A percentile compares a stretch with the other conserved stretches of the same genome.
Evolutionary conservation across 2,888 invertebrate species (phyloP).

Genomic region (Oithona nana): DNA sequence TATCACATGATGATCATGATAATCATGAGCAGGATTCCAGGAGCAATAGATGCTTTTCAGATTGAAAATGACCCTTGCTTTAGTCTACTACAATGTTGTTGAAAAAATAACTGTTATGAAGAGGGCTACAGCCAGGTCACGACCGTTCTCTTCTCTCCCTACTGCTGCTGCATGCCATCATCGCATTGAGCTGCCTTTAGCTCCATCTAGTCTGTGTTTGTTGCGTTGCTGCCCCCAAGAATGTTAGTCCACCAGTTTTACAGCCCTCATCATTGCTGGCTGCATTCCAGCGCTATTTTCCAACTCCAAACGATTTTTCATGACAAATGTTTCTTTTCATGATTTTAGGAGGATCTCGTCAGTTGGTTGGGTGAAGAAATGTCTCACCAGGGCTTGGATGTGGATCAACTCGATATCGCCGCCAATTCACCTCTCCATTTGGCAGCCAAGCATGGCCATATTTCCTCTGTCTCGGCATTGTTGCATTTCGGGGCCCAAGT

Average conservation of each 20-base stretch:
- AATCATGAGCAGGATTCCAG: too few relatives aligned
- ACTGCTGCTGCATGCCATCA: too few relatives aligned
- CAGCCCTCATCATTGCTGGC: neutral
- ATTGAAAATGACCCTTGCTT: too few relatives aligned
- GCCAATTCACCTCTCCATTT: constrained; percentile 11
- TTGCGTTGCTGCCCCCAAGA: neutral
- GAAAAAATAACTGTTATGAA: too few relatives aligned
- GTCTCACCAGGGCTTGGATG: neutral
- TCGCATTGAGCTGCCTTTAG: too few relatives aligned
- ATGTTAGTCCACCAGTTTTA: neutral
- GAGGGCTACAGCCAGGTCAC: too few relatives aligned
- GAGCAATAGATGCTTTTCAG: too few relatives aligned
- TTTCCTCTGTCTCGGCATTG: constrained; percentile 11
- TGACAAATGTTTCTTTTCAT: too few relatives aligned
- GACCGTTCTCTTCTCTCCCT: too few relatives aligned
- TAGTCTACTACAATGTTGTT: too few relatives aligned
- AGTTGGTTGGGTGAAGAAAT: constrained; percentile 13
- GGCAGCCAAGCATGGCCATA: constrained; percentile 4
- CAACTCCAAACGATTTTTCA: too few relatives aligned
- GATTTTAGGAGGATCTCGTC: constrained; percentile 8
- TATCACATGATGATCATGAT: neutral
- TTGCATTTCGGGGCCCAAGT: constrained; percentile 13
- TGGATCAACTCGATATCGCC: constrained; percentile 7
- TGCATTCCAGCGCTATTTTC: neutral
- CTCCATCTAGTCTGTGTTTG: too few relatives aligned